Conservation (phyloP, 1,140 invertebrate species). For the Procambarus clarkii region DNA sequence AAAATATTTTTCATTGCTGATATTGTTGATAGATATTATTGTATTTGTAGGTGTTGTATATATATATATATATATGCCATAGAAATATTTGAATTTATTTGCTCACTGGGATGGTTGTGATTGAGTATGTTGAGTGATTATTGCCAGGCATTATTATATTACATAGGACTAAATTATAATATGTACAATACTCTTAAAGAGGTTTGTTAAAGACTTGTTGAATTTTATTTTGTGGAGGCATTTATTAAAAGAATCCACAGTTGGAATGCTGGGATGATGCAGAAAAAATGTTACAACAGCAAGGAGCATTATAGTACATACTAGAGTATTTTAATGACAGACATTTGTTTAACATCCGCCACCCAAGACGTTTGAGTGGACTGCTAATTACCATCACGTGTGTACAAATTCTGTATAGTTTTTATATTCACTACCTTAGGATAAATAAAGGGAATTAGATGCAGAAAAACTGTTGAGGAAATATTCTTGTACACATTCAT, state of each 20-base stretch:
- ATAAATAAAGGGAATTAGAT: no score
- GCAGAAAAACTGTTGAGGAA: no score
- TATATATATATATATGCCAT: conserved; percentile 33
- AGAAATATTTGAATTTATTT: conserved; percentile 60
- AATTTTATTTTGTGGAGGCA: not conserved
- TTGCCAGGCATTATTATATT: not conserved
- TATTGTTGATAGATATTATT: conserved; percentile 30
- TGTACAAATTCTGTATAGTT: no score
- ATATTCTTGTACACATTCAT: no score
- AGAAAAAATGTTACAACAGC: no score
- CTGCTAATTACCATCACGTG: no score
- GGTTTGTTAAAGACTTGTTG: not conserved
- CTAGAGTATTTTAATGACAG: no score
- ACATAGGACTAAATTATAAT: not conserved
- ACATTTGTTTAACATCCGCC: no score
- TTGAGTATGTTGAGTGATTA: conserved; percentile 32
- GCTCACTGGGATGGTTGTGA: conserved; percentile 64
- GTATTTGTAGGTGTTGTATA: conserved; percentile 31
- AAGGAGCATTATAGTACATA: no score
- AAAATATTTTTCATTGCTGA: not conserved
- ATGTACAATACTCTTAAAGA: not conserved
- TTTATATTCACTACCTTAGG: no score
- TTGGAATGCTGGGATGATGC: no score
- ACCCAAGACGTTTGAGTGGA: no score
- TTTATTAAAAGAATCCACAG: not conserved